Evolutionary conservation across 2,888 invertebrate species (phyloP), one percentile per base, ranked within the genome.

Genomic region (Scaptomyza caliginosa): DNA sequence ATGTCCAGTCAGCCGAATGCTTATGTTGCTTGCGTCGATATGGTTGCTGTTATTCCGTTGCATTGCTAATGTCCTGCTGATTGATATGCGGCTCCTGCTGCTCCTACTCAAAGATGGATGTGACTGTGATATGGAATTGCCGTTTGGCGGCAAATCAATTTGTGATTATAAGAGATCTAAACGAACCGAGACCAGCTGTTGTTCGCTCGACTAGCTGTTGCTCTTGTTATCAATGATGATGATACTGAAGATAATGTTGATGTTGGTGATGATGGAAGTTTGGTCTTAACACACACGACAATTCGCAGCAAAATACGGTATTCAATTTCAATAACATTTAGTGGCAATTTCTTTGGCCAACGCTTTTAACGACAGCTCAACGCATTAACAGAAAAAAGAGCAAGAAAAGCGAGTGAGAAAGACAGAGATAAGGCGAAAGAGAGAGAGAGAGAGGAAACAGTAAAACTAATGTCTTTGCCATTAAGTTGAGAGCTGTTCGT

Each of bases 261-360:
- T 34, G 16, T 8, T 34, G 55, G 32, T 36, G 30, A 24, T 38
- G 69, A 36, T 52, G 45, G 42, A 17, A 23, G 52, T 32, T 19
- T 26, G 11, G 7, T 11, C 4, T 26, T 32, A 8, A n/a, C 19
- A 34, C 51, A 52, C 48, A 51, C 43, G 45, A 59, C 26, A 39
- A 23, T 23, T 17, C 13, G 21, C 28, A 17, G 13, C 11, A 34
- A 24, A 16, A 40, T 38, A 62, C 69, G 64, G 54, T 69, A 68
- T 81, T 82, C 81, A 77, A 74, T 83, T 83, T 84, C 84, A 80
- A 84, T 77, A 84, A 73, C 86, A 84, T 86, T 86, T 80, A 83
- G 77, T 86, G 86, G 69, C 72, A 83, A 79, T 80, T 80, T 65
- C 72, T 67, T 68, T 63, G 63, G 51, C 60, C 48, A 55, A n/a